These are phyloP conservation scores for Pangasius macronema DNA, from an alignment of 2,797 vertebrate species.

Conservation along the genomic window DNA sequence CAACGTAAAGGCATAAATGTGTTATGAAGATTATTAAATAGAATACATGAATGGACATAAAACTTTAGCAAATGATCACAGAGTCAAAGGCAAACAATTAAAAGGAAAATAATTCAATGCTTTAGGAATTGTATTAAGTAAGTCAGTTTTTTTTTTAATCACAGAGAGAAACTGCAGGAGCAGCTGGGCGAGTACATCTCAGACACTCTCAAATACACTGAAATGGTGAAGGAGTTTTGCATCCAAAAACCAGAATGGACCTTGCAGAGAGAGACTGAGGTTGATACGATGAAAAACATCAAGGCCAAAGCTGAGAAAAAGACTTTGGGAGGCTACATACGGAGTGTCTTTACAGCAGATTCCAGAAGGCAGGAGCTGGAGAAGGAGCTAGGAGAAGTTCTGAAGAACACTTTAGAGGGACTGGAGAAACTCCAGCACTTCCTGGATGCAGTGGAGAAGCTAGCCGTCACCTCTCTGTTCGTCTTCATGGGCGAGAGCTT, in stretches of 20 bases:
- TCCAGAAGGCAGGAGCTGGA: conserved; percentile 54
- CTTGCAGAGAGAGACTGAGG: conserved; percentile 58
- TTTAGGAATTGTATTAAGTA: neutral
- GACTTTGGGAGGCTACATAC: conserved; percentile 58
- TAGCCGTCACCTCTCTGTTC: conserved; percentile 69
- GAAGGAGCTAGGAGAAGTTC: conserved; percentile 62
- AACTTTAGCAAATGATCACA: no score
- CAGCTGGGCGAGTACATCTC: conserved; percentile 58
- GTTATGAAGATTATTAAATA: no score
- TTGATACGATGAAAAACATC: conserved; percentile 65
- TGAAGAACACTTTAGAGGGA: conserved; percentile 61
- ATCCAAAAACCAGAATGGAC: conserved; percentile 60
- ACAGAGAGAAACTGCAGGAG: conserved; percentile 60
- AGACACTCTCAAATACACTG: conserved; percentile 63
- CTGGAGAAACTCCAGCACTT: conserved; percentile 66
- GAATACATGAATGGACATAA: no score
- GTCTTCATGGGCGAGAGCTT: conserved; percentile 62
- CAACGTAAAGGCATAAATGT: no score
- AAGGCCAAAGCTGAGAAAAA: conserved; percentile 59
- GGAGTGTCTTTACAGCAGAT: conserved; percentile 55
- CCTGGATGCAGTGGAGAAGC: conserved; percentile 71
- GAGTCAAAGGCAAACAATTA: no score
- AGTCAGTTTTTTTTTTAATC: conserved; percentile 34
- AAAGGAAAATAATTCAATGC: no score
- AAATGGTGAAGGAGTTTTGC: conserved; percentile 63